Conservation (phyloP, 2,888 invertebrate genomes). For the Erynnis tages region DNA sequence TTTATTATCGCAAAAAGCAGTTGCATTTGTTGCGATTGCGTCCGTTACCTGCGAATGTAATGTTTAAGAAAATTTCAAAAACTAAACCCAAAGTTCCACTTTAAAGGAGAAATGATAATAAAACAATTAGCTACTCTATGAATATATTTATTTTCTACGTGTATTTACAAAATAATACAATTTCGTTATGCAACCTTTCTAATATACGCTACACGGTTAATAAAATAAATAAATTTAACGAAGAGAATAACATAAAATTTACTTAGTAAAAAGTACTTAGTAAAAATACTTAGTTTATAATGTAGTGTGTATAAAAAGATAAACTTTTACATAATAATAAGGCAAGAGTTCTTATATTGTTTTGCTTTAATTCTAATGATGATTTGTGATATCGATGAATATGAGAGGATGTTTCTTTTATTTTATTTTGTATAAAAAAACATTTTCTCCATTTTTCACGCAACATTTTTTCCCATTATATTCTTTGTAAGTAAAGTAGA, state of each 20-base stretch:
- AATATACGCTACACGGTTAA: conserved; percentile 39
- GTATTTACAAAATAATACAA: conserved; percentile 38
- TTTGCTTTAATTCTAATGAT: too few relatives aligned
- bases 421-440: too few relatives aligned
- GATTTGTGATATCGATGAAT: too few relatives aligned
- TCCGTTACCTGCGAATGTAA: conserved; percentile 57
- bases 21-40: conserved; percentile 44
- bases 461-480: too few relatives aligned
- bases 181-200: conserved; percentile 39
- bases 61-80: not conserved
- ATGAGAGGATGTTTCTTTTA: too few relatives aligned
- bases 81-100: not conserved
- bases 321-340: conserved; percentile 2
- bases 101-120: conserved; percentile 8
- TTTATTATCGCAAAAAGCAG: conserved; percentile 26
- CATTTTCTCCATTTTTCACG: too few relatives aligned
- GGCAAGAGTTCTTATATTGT: conserved; percentile 4
- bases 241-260: conserved; percentile 37
- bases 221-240: conserved; percentile 45
- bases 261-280: too few relatives aligned
- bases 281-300: not conserved
- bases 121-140: conserved; percentile 11
- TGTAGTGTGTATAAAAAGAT: conserved; percentile 1
- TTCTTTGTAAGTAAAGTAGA: too few relatives aligned
- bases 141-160: conserved; percentile 30